Base-by-base conservation (phyloP, 2,888 invertebrate species). In the Candidula unifasciata region DNA sequence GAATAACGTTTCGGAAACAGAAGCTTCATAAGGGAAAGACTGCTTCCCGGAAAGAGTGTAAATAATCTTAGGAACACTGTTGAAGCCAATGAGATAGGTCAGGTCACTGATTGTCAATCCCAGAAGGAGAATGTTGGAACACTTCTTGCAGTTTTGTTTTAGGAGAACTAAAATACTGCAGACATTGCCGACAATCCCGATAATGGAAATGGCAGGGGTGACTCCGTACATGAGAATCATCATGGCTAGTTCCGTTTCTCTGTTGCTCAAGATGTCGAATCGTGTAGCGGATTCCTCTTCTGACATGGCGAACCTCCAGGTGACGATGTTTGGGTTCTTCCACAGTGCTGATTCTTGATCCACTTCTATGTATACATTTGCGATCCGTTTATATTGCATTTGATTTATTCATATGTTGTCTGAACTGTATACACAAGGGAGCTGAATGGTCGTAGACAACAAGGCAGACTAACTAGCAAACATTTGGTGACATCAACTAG, bases 161-260 rank as follows among this genome's bases (percentile, higher is more conserved):
- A n/a, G 18, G 5, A 80, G 80, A 27, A 80, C 69, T 35, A 80
- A 27, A 33, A 80, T 71, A 16, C 80, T 80, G 71, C 27, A 69
- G 54, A 80, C 6, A 33, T 80, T 80, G 44, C 80, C 80, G 0
- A 54, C 52, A 27, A 71, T 52, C 10, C 80, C 80, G 27, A 80
- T 27, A 16, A 68, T 54, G 3, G 57, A 54, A 24, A 80, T 71
- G 27, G 35, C 27, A n/a, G 54, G 54, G 1, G 52, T 71, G 37
- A 80, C 33, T 18, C 54, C 71, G 3, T 71, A 8, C 80, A 80
- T 71, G 24, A 80, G 16, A 30, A 78, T 64, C 24, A 33, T 64
- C 78, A 78, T 37, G 2, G 35, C 64, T 24, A 78, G 18, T 27
- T 57, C 78, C 8, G 57, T 33, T 64, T 57, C 33, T 1, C 18